Conservation (phyloP, 64 coral and sea anemone species). For the Actinia equina region DNA sequence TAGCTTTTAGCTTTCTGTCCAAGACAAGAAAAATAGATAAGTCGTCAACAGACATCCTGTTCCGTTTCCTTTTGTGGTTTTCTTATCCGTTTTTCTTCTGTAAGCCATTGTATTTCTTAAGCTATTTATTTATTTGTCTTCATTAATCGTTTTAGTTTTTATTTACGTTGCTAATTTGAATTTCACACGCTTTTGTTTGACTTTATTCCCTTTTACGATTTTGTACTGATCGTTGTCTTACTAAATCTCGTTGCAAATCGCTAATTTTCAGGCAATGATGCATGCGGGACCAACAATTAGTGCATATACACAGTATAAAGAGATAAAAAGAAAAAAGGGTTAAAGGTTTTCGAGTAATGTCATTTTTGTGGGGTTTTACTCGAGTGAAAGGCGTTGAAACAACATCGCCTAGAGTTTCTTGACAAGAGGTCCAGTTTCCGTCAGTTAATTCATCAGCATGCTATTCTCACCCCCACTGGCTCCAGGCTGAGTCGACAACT, state of each 20-base stretch:
- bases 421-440: no score
- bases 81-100: background rate
- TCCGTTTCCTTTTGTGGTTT: constrained; percentile 11
- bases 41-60: constrained; percentile 1
- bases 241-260: no score
- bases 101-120: background rate
- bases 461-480: background rate
- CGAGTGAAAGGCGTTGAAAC: background rate
- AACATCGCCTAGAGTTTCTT: background rate
- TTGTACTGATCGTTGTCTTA: background rate
- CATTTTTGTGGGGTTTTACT: background rate
- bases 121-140: background rate
- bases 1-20: background rate
- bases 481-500: background rate
- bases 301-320: no score
- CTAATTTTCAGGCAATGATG: no score
- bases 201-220: background rate
- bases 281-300: no score
- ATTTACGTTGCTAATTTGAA: background rate
- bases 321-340: no score
- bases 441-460: background rate
- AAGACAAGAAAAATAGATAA: background rate
- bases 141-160: background rate
- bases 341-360: background rate
- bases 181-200: background rate